phyloP scores from a whole-genome alignment of 2,113 vertebrate species.

The Coptodon bakossiorum region DNA sequence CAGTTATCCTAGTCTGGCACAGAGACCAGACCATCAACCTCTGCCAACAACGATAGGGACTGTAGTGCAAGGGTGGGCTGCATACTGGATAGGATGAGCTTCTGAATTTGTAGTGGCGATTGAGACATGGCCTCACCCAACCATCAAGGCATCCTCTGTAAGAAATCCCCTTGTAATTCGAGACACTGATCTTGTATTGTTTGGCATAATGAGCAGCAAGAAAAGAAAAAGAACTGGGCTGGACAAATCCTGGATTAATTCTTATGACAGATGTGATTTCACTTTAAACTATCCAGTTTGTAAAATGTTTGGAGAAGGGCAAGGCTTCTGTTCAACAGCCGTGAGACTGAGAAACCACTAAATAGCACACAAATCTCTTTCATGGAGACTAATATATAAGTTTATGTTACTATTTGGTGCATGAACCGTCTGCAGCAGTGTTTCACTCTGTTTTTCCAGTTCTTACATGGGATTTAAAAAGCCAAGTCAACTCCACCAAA shows the following conservation, averaged over 20 bases:
- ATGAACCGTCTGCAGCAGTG: neutral
- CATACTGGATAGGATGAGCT: neutral
- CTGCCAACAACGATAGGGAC: slow-evolving; percentile 24
- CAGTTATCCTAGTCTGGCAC: slow-evolving; percentile 21
- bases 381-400: neutral
- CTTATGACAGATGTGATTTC: neutral
- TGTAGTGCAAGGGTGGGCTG: neutral
- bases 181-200: slow-evolving; percentile 17
- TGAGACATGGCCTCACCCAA: neutral
- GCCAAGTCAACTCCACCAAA: neutral
- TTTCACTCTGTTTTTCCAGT: neutral
- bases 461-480: neutral
- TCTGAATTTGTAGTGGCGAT: neutral
- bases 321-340: neutral
- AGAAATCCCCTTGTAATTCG: neutral
- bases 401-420: neutral
- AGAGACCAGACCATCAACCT: neutral
- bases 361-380: neutral
- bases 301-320: neutral
- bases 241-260: neutral
- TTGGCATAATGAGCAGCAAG: slow-evolving; percentile 14
- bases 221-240: slow-evolving; percentile 5
- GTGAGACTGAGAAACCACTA: neutral
- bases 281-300: neutral
- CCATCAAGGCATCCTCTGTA: slow-evolving; percentile 6